Conservation (phyloP, 2,888 invertebrate genomes). For the Latrodectus hesperus region DNA sequence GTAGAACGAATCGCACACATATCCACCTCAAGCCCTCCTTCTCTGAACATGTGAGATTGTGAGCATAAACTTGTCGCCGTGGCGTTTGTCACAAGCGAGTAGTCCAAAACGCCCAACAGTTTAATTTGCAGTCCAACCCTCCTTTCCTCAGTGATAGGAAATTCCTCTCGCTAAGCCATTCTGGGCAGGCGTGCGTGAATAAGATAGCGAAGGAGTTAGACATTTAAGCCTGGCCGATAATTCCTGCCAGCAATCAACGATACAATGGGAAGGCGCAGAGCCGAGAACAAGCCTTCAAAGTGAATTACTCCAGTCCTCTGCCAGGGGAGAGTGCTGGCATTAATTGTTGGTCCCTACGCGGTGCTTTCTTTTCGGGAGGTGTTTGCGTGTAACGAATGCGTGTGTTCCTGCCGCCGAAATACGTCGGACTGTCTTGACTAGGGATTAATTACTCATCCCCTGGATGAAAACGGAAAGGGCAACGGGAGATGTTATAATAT, state of each 20-base stretch:
- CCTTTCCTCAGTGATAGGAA: constrained; percentile 17
- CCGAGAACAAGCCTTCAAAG: constrained; percentile 38
- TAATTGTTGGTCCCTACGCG: constrained; percentile 32
- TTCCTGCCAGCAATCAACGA: constrained; percentile 57
- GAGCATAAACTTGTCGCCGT: neutral
- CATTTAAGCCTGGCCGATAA: constrained; percentile 63
- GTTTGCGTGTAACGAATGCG: constrained; percentile 31
- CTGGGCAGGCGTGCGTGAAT: constrained; percentile 62
- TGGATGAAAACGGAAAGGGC: neutral
- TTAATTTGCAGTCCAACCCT: constrained; percentile 50
- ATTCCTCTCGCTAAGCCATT: constrained; percentile 50
- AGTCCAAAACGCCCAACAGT: constrained; percentile 32
- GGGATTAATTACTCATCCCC: constrained; percentile 35
- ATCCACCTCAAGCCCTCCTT: neutral
- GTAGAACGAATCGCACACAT: neutral
- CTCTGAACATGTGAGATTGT: neutral
- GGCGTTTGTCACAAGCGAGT: neutral
- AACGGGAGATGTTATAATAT: neutral
- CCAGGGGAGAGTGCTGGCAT: constrained; percentile 16
- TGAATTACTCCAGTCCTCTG: constrained; percentile 51
- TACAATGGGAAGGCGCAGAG: constrained; percentile 34
- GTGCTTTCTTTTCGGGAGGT: neutral
- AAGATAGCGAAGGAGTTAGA: constrained; percentile 56
- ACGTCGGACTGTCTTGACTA: constrained; percentile 14
- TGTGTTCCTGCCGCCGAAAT: constrained; percentile 41